phyloP scores from a whole-genome alignment of 35 echinoderm and acorn worm genomes.

The Hemicentrotus pulcherrimus region DNA sequence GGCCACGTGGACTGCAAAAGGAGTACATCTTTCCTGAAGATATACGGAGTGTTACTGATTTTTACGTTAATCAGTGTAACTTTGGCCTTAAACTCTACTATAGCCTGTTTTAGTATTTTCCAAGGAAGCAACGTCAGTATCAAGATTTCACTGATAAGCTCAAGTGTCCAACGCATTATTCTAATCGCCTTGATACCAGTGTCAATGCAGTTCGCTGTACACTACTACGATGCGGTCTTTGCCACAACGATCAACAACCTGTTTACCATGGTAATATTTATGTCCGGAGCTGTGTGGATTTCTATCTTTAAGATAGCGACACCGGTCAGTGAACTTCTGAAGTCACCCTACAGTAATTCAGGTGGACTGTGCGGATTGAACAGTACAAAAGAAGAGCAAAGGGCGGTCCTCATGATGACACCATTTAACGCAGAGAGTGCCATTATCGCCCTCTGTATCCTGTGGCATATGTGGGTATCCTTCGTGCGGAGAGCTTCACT shows the following conservation, averaged over 20 bases:
- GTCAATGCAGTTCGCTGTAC: background rate
- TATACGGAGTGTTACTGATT: background rate
- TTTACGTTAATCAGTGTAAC: background rate
- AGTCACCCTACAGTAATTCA: background rate
- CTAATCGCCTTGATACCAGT: background rate
- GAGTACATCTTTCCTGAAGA: background rate
- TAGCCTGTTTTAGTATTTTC: background rate
- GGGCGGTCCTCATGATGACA: background rate
- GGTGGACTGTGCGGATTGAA: background rate
- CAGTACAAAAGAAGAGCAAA: background rate
- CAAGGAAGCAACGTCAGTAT: background rate
- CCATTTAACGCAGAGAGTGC: background rate
- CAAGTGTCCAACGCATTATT: background rate
- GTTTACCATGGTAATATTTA: background rate
- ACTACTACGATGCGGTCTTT: slow-evolving; percentile 29
- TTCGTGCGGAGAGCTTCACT: background rate
- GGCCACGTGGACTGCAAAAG: background rate
- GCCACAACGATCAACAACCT: background rate
- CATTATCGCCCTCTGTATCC: background rate
- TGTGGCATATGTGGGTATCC: slow-evolving; percentile 16
- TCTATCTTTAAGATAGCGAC: background rate
- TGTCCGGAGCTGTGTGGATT: background rate
- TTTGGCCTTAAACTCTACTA: background rate
- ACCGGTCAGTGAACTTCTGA: background rate
- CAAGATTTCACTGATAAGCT: background rate